phyloP scores from a whole-genome alignment of 2,888 invertebrate species.

The Ischnura elegans region DNA sequence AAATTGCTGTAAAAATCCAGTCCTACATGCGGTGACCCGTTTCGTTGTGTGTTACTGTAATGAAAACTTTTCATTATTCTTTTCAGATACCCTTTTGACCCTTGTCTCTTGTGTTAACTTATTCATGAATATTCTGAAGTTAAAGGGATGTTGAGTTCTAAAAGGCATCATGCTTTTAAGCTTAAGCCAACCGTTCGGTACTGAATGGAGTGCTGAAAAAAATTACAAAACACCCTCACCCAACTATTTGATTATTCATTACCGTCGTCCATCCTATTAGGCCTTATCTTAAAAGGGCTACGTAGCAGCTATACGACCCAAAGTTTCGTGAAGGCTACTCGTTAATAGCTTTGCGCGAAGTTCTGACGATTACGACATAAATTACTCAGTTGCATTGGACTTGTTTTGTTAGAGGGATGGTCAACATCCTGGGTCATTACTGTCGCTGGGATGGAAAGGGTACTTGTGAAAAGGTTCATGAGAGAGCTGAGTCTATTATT shows the following conservation, averaged over 20 bases:
- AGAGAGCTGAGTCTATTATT: too few species aligned
- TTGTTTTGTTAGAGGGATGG: background rate
- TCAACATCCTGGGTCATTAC: background rate
- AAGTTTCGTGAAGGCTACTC: background rate
- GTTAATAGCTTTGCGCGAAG: background rate
- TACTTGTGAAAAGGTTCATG: background rate
- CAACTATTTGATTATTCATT: background rate
- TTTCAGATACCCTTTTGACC: too few species aligned
- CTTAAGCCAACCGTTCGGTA: background rate
- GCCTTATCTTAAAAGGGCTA: background rate
- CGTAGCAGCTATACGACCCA: background rate
- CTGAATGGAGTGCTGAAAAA: background rate
- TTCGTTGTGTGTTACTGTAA: too few species aligned
- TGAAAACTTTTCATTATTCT: too few species aligned
- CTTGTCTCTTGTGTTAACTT: too few species aligned
- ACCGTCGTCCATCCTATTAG: background rate
- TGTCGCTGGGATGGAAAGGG: background rate
- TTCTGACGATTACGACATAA: background rate
- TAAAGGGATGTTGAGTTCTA: too few species aligned
- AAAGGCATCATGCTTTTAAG: too few species aligned
- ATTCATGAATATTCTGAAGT: too few species aligned
- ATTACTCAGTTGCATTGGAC: background rate
- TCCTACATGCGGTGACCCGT: too few species aligned
- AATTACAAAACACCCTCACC: background rate
- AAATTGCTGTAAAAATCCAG: too few species aligned